Conservation (phyloP, 2,113 vertebrate genomes). For the Poeciliopsis retropinna region DNA sequence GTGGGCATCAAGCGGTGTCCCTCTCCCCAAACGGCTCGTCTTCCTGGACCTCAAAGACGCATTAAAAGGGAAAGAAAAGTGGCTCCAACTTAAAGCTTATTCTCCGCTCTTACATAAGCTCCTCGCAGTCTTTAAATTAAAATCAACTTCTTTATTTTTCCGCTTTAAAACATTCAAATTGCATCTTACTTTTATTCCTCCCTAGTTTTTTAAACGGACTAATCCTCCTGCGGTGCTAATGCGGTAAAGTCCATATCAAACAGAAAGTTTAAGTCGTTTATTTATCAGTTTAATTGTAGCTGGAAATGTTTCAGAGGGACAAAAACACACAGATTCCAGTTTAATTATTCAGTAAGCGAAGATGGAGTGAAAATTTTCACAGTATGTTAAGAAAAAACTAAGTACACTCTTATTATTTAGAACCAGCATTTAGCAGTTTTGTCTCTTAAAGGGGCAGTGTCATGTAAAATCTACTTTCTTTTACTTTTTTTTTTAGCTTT, state of each 20-base stretch:
- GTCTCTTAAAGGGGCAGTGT: too few species aligned
- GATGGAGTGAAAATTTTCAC: background rate
- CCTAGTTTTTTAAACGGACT: background rate
- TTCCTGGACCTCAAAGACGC: slow-evolving; percentile 4
- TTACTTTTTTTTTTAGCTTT: too few species aligned
- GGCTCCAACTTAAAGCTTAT: background rate
- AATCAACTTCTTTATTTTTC: background rate
- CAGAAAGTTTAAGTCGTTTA: background rate
- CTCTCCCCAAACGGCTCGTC: slow-evolving; percentile 33
- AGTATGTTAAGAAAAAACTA: background rate
- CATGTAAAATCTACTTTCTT: too few species aligned
- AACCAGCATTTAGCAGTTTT: background rate
- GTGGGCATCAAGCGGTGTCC: slow-evolving; percentile 11
- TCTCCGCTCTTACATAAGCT: background rate
- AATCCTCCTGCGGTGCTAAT: background rate
- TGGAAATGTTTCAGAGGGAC: background rate
- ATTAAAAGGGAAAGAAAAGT: background rate
- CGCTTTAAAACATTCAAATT: background rate
- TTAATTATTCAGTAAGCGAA: background rate
- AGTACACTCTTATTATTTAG: background rate
- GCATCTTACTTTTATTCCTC: background rate
- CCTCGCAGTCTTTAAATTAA: slow-evolving; percentile 4
- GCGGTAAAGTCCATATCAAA: background rate
- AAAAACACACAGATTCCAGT: background rate
- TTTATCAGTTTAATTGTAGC: background rate